Evolutionary conservation across 2,888 invertebrate genomes (phyloP).

Genomic region (Synanthedon andrenaeformis): DNA sequence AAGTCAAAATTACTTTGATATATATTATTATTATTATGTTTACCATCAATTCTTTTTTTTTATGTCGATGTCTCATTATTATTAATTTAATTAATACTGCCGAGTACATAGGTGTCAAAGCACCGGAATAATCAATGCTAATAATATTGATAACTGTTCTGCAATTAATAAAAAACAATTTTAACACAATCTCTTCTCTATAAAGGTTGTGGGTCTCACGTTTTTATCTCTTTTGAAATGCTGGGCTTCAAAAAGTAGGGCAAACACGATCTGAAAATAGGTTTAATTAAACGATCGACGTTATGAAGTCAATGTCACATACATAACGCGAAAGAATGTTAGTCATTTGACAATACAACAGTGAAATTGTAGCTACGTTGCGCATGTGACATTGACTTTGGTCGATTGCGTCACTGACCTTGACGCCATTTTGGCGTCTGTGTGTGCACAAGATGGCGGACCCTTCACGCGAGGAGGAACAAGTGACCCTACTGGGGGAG

Average conservation of each 20-base stretch:
- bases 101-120: slow-evolving; percentile 11
- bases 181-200: slow-evolving; percentile 27
- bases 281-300: slow-evolving; percentile 19
- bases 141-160: slow-evolving; percentile 16
- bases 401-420: slow-evolving; percentile 70
- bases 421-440: slow-evolving; percentile 59
- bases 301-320: slow-evolving; percentile 46
- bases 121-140: slow-evolving; percentile 28
- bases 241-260: slow-evolving; percentile 36
- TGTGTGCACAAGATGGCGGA: slow-evolving; percentile 93
- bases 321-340: slow-evolving; percentile 4
- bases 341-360: not conserved
- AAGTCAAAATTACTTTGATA: slow-evolving; percentile 16
- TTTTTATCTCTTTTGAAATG: not conserved
- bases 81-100: slow-evolving; percentile 7
- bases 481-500: slow-evolving; percentile 95
- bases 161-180: slow-evolving; percentile 7
- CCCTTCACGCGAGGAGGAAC: slow-evolving; percentile 95
- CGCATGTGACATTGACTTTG: slow-evolving; percentile 75
- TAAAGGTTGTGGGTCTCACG: slow-evolving; percentile 39
- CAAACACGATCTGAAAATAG: slow-evolving; percentile 12
- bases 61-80: slow-evolving; percentile 39
- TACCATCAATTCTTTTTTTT: slow-evolving; percentile 21
- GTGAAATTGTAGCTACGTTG: slow-evolving; percentile 16
- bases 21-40: slow-evolving; percentile 15